Conservation (phyloP, 2,888 invertebrate species). For the Sialis fuliginosa region DNA sequence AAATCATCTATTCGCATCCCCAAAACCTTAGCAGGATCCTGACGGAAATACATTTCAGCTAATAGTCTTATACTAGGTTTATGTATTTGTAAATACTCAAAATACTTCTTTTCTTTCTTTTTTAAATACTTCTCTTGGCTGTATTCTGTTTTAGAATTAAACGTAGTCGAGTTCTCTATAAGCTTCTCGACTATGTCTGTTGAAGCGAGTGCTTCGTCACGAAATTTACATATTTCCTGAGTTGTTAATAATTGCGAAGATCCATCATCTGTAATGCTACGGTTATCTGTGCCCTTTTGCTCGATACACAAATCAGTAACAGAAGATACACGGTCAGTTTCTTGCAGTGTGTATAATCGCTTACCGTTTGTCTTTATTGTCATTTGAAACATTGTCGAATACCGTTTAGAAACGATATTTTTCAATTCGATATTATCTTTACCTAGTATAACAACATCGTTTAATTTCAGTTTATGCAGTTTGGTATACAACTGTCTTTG, state of each 20-base stretch:
- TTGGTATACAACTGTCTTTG: conserved; percentile 65
- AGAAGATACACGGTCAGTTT: conserved; percentile 35
- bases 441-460: conserved; percentile 45
- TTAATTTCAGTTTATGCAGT: conserved; percentile 49
- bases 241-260: conserved; percentile 68
- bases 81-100: conserved; percentile 60
- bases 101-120: conserved; percentile 91
- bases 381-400: conserved; percentile 61
- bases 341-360: conserved; percentile 31
- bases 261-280: conserved; percentile 62
- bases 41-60: conserved; percentile 65
- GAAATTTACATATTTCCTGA: conserved; percentile 65
- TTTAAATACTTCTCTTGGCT: conserved; percentile 87
- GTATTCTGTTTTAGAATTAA: conserved; percentile 77
- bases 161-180: conserved; percentile 82
- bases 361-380: conserved; percentile 35
- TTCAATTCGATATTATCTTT: conserved; percentile 50
- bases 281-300: conserved; percentile 62
- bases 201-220: conserved; percentile 57
- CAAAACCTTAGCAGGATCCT: conserved; percentile 57
- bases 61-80: conserved; percentile 69
- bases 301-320: conserved; percentile 44
- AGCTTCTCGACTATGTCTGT: conserved; percentile 72
- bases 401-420: conserved; percentile 47
- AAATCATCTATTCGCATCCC: conserved; percentile 74